These are phyloP conservation scores for Criorhina ranunculi DNA, from an alignment of 2,888 invertebrate genomes.

Conservation along the genomic window DNA sequence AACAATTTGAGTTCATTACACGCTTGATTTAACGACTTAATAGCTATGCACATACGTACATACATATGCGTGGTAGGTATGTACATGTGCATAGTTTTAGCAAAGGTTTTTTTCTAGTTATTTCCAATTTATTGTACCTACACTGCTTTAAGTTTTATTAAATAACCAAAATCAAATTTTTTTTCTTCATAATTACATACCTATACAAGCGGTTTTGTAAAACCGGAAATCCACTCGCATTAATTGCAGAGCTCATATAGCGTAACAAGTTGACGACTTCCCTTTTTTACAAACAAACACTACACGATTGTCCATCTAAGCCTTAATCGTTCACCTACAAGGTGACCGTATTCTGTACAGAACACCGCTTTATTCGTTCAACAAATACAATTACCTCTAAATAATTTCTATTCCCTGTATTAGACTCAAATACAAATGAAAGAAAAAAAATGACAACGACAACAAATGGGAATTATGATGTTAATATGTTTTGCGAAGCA, in stretches of 20 bases:
- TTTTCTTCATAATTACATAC: background rate
- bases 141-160: background rate
- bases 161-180: background rate
- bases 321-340: conserved; percentile 23
- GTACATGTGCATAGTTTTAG: no score
- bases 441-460: background rate
- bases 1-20: conserved; percentile 12
- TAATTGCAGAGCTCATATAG: conserved; percentile 18
- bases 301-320: conserved; percentile 13
- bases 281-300: conserved; percentile 5
- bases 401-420: conserved; percentile 7
- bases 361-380: background rate
- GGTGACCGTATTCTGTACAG: background rate
- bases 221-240: conserved; percentile 37
- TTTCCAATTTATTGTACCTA: conserved; percentile 4
- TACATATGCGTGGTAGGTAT: conserved; percentile 1
- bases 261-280: conserved; percentile 35
- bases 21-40: conserved; percentile 15
- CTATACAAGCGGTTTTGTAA: background rate
- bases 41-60: background rate
- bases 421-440: background rate
- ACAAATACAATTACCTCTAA: conserved; percentile 3
- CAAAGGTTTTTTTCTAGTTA: background rate
- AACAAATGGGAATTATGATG: conserved; percentile 28
- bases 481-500: conserved; percentile 42